Base-by-base conservation (phyloP, 2,113 vertebrate genomes). In the Monopterus albus region DNA sequence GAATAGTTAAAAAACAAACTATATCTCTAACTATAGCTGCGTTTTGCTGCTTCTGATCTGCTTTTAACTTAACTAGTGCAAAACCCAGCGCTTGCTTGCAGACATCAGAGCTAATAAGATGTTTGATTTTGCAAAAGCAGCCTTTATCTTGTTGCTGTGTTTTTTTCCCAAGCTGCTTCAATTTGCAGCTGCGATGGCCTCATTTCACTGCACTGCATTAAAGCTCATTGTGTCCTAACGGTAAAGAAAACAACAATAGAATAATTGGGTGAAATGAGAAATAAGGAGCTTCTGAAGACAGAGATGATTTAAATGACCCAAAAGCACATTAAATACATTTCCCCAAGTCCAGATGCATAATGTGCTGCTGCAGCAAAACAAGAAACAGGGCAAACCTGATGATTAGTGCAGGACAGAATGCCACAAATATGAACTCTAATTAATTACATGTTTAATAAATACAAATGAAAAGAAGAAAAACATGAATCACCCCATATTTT, bases 171-270 rank as follows among this genome's bases (percentile, higher is more conserved):
- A 35, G 28, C 15, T 10, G 11, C 20, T 33, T 18, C 4, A 18
- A 38, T 64, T 21, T 55, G 68, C 31, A 51, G 71, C 50, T 14
- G 62, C 10, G 7, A n/a, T 7, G 31, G 29, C 28, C 43, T 70
- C 60, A 25, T 40, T 50, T 57, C 59, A 62, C 65, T 12, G 25
- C 68, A 13, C 4, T 3, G n/a, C 55, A 71, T 74, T 64, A 74
- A 39, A 50, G 53, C 14, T 21, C 31, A 51, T 70, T 78, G 39
- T 36, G 5, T 66, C 12, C 14, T 0, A 31, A 61, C 53, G 47
- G 55, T 28, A 51, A 58, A 51, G 38, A 38, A 31, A 53, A 25
- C 23, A 38, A 17, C 25, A 31, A 51, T 40, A 33, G 42, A 49
- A 43, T 14, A 59, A 26, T 1, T 18, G 35, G 21, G 59, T 18